Evolutionary conservation across 2,797 vertebrate genomes (phyloP).

Genomic region (Allobates femoralis): DNA sequence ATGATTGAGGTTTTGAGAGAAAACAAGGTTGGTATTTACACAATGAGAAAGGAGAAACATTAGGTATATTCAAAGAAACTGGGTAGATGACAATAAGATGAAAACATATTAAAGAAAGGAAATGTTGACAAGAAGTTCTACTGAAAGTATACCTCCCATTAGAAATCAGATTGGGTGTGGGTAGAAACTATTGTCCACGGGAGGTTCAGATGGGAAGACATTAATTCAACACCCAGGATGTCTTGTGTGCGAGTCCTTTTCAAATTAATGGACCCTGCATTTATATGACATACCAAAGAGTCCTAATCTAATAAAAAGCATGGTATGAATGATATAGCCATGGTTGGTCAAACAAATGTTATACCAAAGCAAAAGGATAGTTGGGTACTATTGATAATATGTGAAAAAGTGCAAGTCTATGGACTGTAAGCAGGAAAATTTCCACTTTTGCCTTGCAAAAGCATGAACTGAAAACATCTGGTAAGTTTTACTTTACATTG

Average conservation of each 20-base stretch:
- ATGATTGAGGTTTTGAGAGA: background rate
- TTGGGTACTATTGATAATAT: background rate
- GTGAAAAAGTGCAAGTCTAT: background rate
- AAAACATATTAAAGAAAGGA: background rate
- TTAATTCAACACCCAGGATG: no score
- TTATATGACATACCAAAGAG: no score
- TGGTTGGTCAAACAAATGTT: background rate
- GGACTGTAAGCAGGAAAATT: background rate
- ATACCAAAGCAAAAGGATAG: background rate
- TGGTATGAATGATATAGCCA: background rate
- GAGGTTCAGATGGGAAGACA: background rate
- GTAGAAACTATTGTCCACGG: background rate
- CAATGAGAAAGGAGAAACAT: background rate
- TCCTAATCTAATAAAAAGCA: no score
- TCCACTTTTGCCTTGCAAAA: background rate
- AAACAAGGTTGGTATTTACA: background rate
- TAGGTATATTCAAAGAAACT: background rate
- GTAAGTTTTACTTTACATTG: background rate
- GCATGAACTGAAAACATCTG: slow-evolving; percentile 7
- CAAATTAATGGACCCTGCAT: no score
- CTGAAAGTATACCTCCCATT: background rate
- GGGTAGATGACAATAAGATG: background rate
- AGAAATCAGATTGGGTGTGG: background rate
- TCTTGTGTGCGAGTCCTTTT: no score
- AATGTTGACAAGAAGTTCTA: background rate